phyloP scores from a whole-genome alignment of 2,113 vertebrate species.

The Hypanus sabinus region DNA sequence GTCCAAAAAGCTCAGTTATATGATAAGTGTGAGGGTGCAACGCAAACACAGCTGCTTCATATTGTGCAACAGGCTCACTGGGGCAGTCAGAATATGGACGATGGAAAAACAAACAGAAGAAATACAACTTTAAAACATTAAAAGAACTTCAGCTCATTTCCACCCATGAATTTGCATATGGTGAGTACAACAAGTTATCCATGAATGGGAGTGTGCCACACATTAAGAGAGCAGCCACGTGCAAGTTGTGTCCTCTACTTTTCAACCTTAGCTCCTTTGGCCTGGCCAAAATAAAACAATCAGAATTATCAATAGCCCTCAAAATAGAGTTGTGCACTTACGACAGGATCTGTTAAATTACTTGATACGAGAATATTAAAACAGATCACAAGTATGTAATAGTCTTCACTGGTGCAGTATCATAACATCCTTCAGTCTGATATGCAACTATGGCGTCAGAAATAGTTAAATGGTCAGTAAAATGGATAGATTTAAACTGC shows the following conservation, averaged over 20 bases:
- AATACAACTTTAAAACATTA: neutral
- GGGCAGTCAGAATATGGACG: constrained; percentile 8
- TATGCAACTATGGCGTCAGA: constrained; percentile 15
- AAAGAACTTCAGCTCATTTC: neutral
- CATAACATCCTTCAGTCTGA: neutral
- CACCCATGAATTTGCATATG: neutral
- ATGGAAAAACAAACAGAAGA: neutral
- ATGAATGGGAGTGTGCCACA: neutral
- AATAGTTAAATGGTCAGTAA: constrained; percentile 26
- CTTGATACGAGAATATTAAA: neutral
- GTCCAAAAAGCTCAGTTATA: constrained; percentile 35
- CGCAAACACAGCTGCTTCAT: constrained; percentile 36
- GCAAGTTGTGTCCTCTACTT: no score
- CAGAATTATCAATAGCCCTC: neutral
- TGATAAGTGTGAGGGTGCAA: constrained; percentile 33
- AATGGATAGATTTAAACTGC: constrained; percentile 19
- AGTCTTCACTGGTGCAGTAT: neutral
- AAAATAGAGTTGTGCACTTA: neutral
- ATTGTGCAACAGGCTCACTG: constrained; percentile 31
- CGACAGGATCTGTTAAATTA: neutral
- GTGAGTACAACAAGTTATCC: neutral
- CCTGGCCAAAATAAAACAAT: neutral
- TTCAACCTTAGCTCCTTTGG: neutral
- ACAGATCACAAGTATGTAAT: neutral
- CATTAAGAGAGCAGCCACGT: neutral